phyloP scores from a whole-genome alignment of 1,140 invertebrate species.

The Agraylea sexmaculata region DNA sequence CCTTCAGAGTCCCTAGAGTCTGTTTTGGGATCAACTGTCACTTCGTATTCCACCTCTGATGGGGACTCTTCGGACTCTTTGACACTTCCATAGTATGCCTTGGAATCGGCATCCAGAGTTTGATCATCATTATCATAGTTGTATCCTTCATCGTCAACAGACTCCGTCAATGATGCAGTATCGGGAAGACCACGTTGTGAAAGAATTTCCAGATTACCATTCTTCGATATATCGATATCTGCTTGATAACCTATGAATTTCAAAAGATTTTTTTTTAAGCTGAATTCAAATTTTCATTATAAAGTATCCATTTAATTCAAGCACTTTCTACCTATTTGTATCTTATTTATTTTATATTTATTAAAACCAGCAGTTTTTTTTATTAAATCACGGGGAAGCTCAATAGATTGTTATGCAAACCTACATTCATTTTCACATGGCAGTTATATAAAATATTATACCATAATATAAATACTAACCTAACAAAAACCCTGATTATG shows the following conservation, averaged over 20 bases:
- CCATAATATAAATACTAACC: too few relatives aligned
- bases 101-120: slow-evolving; percentile 21
- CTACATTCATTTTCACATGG: too few relatives aligned
- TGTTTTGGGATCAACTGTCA: slow-evolving; percentile 6
- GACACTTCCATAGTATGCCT: slow-evolving; percentile 22
- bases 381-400: too few relatives aligned
- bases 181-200: slow-evolving; percentile 23
- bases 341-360: too few relatives aligned
- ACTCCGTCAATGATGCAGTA: slow-evolving; percentile 21
- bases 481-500: too few relatives aligned
- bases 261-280: too few relatives aligned
- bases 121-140: slow-evolving; percentile 28
- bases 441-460: too few relatives aligned
- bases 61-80: slow-evolving; percentile 29
- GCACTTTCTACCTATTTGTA: too few relatives aligned
- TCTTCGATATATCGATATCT: slow-evolving; percentile 25
- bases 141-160: slow-evolving; percentile 25
- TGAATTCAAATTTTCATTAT: too few relatives aligned
- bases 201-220: slow-evolving; percentile 23
- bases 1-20: slow-evolving; percentile 18
- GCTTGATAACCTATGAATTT: slow-evolving; percentile 34
- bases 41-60: slow-evolving; percentile 30
- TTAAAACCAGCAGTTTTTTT: too few relatives aligned
- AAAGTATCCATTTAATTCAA: too few relatives aligned
- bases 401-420: too few relatives aligned